These are phyloP conservation scores for Rhineura floridana DNA, from an alignment of 2,113 vertebrate species.

Conservation along the genomic window DNA sequence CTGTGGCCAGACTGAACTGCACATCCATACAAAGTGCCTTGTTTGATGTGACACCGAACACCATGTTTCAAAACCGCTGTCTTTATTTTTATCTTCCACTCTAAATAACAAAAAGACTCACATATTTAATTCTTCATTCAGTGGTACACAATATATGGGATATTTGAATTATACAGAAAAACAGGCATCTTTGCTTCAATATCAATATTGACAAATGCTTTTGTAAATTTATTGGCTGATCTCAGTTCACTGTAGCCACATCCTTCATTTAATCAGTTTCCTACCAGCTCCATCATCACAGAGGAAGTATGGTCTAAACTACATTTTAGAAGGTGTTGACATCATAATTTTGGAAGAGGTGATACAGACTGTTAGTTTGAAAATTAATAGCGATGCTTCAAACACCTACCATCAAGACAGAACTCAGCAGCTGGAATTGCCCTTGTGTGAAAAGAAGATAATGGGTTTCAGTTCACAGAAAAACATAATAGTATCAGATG, in stretches of 20 bases:
- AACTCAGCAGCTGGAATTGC: rapidly evolving
- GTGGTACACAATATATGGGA: too few species aligned
- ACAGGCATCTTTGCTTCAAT: constrained; percentile 15
- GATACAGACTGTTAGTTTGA: neutral
- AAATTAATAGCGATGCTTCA: constrained; percentile 23
- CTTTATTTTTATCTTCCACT: too few species aligned
- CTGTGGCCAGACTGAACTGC: neutral
- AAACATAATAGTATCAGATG: neutral
- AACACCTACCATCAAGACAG: neutral
- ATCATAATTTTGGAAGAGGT: neutral
- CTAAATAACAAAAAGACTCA: too few species aligned
- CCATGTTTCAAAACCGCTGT: too few species aligned
- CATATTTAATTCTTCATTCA: too few species aligned
- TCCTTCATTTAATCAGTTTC: neutral
- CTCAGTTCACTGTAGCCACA: neutral
- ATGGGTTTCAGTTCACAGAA: constrained; percentile 11
- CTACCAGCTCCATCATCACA: constrained; percentile 4
- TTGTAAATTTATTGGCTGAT: constrained; percentile 8
- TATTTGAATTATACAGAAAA: neutral
- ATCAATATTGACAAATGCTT: neutral
- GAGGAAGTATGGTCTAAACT: neutral
- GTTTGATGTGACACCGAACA: neutral
- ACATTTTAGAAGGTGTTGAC: neutral
- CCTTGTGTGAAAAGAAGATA: constrained; percentile 13
- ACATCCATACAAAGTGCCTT: neutral